These are phyloP conservation scores for Agriopis leucophaearia DNA, from an alignment of 2,888 invertebrate genomes.

Conservation along the genomic window DNA sequence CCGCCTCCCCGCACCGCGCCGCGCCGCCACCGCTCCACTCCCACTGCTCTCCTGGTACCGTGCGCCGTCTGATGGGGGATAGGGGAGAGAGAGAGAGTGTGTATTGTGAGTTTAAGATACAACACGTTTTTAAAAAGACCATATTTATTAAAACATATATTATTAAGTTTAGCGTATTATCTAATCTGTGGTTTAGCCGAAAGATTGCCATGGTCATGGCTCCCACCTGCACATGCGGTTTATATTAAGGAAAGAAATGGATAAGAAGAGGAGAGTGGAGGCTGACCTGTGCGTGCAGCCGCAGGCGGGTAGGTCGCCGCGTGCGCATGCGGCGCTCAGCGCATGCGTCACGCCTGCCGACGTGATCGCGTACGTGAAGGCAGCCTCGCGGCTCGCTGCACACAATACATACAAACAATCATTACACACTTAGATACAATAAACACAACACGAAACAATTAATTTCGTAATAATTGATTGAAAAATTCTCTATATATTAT, in stretches of 20 bases:
- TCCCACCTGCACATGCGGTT: too few species aligned
- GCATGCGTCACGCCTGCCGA: constrained; percentile 97
- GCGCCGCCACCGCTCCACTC: constrained; percentile 90
- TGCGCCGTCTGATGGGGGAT: constrained; percentile 51
- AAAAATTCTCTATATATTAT: too few species aligned
- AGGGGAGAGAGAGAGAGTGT: background rate
- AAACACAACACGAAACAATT: too few species aligned
- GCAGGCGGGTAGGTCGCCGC: constrained; percentile 95
- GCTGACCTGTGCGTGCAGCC: constrained; percentile 87
- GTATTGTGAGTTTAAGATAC: background rate
- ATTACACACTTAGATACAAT: too few species aligned
- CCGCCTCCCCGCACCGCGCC: constrained; percentile 91
- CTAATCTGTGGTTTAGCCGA: too few species aligned
- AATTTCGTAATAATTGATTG: too few species aligned
- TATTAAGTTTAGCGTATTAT: too few species aligned
- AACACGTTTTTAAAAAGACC: too few species aligned
- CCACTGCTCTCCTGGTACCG: constrained; percentile 82
- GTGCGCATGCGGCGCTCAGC: constrained; percentile 95
- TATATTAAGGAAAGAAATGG: background rate
- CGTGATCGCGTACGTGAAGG: constrained; percentile 96
- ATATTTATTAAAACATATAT: too few species aligned
- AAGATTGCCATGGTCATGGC: too few species aligned
- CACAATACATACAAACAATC: background rate
- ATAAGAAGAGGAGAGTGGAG: background rate
- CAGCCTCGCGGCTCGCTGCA: constrained; percentile 95